Percentiles rank a stretch among this genome's conserved stretches.
phyloP scores from a whole-genome alignment of 2,888 invertebrate genomes.

The Cataglyphis albicans region DNA sequence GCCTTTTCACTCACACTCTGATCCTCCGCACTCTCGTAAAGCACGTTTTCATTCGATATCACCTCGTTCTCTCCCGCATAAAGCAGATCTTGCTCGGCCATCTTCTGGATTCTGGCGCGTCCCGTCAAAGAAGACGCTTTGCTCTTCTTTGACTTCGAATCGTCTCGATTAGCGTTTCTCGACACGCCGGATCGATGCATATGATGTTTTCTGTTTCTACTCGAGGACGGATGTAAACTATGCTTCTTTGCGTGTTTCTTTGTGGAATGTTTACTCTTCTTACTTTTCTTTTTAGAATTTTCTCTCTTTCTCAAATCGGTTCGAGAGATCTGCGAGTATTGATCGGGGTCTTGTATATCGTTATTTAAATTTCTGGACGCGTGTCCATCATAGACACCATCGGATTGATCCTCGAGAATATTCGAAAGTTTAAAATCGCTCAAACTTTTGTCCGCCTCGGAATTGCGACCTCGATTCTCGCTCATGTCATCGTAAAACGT shows the following conservation, averaged over 20 bases:
- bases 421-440: not conserved
- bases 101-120: conserved; percentile 51
- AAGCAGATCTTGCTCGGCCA: not conserved
- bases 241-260: conserved; percentile 21
- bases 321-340: conserved; percentile 2
- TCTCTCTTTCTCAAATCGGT: conserved; percentile 7
- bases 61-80: not conserved
- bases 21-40: conserved; percentile 34
- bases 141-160: conserved; percentile 38
- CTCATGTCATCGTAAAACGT: conserved; percentile 58
- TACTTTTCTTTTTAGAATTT: not conserved
- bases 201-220: conserved; percentile 55
- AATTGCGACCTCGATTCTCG: conserved; percentile 25
- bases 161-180: not conserved
- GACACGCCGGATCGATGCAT: conserved; percentile 45
- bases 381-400: not conserved
- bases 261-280: not conserved
- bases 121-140: not conserved
- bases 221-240: conserved; percentile 6
- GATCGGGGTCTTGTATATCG: not conserved
- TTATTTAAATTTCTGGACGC: not conserved
- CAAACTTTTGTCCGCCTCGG: not conserved
- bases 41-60: not conserved
- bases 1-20: conserved; percentile 57
- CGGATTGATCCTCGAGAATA: conserved; percentile 11